These are phyloP conservation scores for Maccullochella peelii DNA, from an alignment of 2,113 vertebrate genomes.

Conservation along the genomic window DNA sequence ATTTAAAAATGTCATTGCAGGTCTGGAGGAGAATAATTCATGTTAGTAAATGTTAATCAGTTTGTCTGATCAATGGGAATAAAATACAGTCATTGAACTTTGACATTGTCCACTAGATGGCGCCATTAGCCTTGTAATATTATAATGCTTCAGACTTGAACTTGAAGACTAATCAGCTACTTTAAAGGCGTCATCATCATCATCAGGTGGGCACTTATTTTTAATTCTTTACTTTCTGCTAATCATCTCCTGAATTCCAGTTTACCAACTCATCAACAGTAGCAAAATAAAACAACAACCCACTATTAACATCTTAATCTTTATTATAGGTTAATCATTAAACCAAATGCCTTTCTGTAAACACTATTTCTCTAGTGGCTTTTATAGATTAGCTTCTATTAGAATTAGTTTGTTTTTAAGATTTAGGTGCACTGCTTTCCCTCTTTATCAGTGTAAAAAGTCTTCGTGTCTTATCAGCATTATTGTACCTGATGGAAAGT, in stretches of 20 bases:
- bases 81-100: not conserved
- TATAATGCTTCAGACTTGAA: not conserved
- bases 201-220: too few species aligned
- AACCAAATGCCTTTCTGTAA: not conserved
- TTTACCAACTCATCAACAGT: too few species aligned
- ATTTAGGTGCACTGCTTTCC: not conserved
- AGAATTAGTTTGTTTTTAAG: too few species aligned
- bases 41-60: not conserved
- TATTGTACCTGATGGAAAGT: not conserved
- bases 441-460: not conserved
- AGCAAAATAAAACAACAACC: not conserved
- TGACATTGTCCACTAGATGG: conserved; percentile 5
- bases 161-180: not conserved
- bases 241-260: too few species aligned
- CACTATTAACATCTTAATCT: too few species aligned
- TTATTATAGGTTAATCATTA: not conserved
- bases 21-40: not conserved
- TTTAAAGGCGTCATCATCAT: not conserved
- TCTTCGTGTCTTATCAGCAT: not conserved
- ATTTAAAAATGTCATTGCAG: not conserved
- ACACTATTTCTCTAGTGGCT: not conserved
- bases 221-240: too few species aligned
- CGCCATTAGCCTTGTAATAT: too few species aligned
- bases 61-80: not conserved
- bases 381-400: not conserved